phyloP scores from a whole-genome alignment of 2,113 vertebrate species.

The Galemys pyrenaicus region DNA sequence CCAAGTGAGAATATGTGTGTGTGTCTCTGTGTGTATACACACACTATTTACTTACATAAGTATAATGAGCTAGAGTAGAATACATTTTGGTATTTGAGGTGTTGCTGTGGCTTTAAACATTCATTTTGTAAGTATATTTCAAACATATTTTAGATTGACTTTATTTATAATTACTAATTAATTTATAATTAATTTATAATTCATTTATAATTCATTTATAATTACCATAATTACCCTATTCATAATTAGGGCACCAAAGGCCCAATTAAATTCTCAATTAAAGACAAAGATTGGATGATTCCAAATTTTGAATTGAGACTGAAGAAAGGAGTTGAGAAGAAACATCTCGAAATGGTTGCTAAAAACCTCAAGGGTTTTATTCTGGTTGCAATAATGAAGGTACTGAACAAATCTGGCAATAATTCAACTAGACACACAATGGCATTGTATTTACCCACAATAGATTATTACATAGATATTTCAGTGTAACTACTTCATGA shows the following conservation, averaged over 20 bases:
- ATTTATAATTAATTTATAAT: too few species aligned
- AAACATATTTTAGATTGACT: slow-evolving; percentile 47
- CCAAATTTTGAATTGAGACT: slow-evolving; percentile 25
- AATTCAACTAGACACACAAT: background rate
- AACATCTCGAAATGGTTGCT: background rate
- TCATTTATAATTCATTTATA: slow-evolving; percentile 66
- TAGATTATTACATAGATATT: background rate
- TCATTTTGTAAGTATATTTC: slow-evolving; percentile 29
- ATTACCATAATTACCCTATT: slow-evolving; percentile 66
- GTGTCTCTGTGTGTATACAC: too few species aligned
- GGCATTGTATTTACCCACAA: rapidly evolving
- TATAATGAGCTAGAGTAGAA: background rate
- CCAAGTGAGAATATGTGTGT: background rate
- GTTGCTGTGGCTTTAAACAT: background rate
- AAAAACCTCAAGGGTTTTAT: background rate
- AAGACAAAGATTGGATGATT: slow-evolving; percentile 40
- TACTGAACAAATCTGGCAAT: background rate
- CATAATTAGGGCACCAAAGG: slow-evolving; percentile 61
- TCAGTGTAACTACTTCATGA: background rate
- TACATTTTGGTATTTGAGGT: background rate
- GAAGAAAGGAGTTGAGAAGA: background rate
- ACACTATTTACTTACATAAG: background rate
- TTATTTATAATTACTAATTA: slow-evolving; percentile 71
- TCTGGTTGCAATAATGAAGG: background rate
- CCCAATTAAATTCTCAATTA: slow-evolving; percentile 57